Conservation (phyloP, 2,113 vertebrate species). For the Tenrec ecaudatus region DNA sequence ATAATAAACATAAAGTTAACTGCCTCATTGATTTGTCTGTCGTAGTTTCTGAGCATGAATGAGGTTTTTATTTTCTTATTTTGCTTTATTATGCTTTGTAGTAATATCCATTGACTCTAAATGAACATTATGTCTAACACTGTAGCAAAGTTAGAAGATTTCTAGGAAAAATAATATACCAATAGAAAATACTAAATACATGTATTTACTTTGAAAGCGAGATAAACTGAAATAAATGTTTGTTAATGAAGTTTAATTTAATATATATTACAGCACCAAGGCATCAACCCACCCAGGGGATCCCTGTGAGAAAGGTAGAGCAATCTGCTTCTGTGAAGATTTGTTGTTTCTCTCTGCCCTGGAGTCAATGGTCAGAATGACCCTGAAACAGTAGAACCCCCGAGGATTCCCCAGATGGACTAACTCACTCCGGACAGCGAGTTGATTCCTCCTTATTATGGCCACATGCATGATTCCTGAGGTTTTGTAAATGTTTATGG, state of each 20-base stretch:
- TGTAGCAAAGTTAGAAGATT: neutral
- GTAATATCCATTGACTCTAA: neutral
- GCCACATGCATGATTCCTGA: too few species aligned
- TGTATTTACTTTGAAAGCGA: neutral
- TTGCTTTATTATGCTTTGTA: neutral
- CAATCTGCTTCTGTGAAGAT: neutral
- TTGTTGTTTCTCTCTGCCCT: neutral
- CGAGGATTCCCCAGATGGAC: neutral
- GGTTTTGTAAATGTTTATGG: too few species aligned
- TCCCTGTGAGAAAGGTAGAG: neutral
- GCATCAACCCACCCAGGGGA: neutral
- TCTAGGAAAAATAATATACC: neutral
- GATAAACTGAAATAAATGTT: neutral
- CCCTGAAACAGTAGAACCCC: neutral
- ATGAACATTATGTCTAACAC: neutral
- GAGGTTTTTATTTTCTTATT: neutral
- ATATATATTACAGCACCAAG: slow-evolving; percentile 25
- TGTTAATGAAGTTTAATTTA: neutral
- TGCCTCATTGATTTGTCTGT: neutral
- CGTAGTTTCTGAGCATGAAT: neutral
- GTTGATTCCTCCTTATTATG: too few species aligned
- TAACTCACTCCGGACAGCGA: too few species aligned
- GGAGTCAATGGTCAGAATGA: neutral
- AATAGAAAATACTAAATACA: neutral
- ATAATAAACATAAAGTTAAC: neutral